Conservation (phyloP, 2,888 invertebrate species). For the Sisyra nigra region DNA sequence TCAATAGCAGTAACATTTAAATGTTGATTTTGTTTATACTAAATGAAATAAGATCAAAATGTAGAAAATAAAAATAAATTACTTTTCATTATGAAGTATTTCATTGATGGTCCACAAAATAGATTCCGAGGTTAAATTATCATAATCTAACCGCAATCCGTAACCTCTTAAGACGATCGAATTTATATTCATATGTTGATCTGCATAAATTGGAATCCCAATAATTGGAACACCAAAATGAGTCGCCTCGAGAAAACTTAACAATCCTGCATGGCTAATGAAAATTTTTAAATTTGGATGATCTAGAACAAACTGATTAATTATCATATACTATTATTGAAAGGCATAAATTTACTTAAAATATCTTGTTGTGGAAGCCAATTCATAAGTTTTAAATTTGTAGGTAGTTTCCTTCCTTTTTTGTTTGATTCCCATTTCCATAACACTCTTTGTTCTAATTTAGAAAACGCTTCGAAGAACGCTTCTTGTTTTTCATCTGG, state of each 20-base stretch:
- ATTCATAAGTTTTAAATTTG: slow-evolving; percentile 14
- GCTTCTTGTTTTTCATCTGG: slow-evolving; percentile 15
- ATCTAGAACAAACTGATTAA: no score
- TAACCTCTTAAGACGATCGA: slow-evolving; percentile 26
- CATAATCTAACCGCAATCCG: slow-evolving; percentile 22
- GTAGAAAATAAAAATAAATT: neutral
- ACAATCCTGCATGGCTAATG: slow-evolving; percentile 39
- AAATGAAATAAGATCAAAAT: no score
- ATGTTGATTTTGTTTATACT: no score
- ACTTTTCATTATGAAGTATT: slow-evolving; percentile 13
- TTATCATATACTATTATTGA: neutral
- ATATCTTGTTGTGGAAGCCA: slow-evolving; percentile 16
- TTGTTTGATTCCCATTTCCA: slow-evolving; percentile 23
- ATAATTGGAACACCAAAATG: slow-evolving; percentile 31
- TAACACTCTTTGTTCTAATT: slow-evolving; percentile 21
- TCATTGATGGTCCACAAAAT: slow-evolving; percentile 24
- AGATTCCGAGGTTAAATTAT: slow-evolving; percentile 24
- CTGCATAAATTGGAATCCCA: slow-evolving; percentile 34
- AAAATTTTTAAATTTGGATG: slow-evolving; percentile 23
- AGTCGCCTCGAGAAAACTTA: slow-evolving; percentile 36
- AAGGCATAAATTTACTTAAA: slow-evolving; percentile 10
- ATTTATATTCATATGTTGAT: slow-evolving; percentile 31
- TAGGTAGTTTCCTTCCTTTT: slow-evolving; percentile 9
- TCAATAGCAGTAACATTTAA: neutral
- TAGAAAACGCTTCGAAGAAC: slow-evolving; percentile 19